Evolutionary conservation across 2,797 vertebrate genomes (phyloP), one percentile per base, ranked within the genome.

Genomic region (Anomalospiza imberbis): DNA sequence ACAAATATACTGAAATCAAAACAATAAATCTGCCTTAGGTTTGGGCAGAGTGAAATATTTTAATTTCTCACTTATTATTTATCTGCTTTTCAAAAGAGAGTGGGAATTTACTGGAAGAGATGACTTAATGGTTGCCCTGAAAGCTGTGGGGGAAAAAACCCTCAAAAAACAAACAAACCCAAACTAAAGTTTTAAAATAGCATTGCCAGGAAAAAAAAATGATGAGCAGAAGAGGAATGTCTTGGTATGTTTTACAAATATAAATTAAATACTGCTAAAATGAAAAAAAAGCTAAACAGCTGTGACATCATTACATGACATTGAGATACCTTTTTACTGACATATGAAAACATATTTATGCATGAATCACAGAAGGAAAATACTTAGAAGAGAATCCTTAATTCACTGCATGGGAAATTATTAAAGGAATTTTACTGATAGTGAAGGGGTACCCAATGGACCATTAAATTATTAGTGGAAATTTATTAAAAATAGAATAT

Each of bases 301-400:
- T 3, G 0, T 60, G 21, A 47, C 4, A 32, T 3, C 1, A 7
- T 61, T 54, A 36, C 4, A 6, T 26, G 10, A 63, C 13, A 7
- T 4, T 72, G n/a, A 48, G 28, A 60, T 51, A 26, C 1, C 2
- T 78, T 92, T 90, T 71, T 15, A 51, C 9, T 84, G 38, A 83
- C 73, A 40, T 48, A 63, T 16, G n/a, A 55, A 86, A 77, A 36
- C 0, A 13, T 18, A 29, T 71, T 89, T 67, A 45, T 58, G n/a
- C 72, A 21, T 29, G 6, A 63, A 54, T 85, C 8, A 34, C 11
- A 19, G 31, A 55, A 71, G 16, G 8, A 74, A 74, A 65, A 84
- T 4, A 29, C 4, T 71, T 72, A 21, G 17, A 80, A 77, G 5
- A 74, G 8, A 53, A 72, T 68, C 40, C 24, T 87, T 72, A 65